Evolutionary conservation across 1,140 invertebrate genomes (phyloP), one percentile per base, ranked within the genome.

Genomic region (Manduca sexta): DNA sequence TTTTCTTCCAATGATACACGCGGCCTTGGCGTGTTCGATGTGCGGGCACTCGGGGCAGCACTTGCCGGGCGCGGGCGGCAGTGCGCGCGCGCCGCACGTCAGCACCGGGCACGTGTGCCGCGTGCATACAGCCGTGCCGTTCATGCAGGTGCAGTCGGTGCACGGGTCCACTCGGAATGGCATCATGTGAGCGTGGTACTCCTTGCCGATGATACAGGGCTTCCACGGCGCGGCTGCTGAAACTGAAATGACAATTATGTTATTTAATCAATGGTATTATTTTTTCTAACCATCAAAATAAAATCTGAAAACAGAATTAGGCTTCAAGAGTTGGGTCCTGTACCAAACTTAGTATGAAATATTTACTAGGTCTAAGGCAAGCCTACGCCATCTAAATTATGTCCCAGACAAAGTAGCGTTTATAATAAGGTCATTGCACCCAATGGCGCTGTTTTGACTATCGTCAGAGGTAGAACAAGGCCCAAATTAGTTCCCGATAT

Each of bases 91-190:
- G 0, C 91, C 87, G 70, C 96, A 97, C 49, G 94, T 92, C 37
- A 97, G 73, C 0, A 94, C 90, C 0, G 95, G 94, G 69, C 96
- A 97, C 1, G 93, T 92, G 52, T 91, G 88, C 5, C 94, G 87
- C 10, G 88, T 84, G 79, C 96, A 98, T 11, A 93, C 86, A 0
- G 92, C 90, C 0, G 93, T 94, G 15, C 93, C 92, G 75, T 93
- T 93, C 31, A 82, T 49, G 66, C 96, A 98, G 1, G 88, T 90
- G 78, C 96, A 98, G 18, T 90, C 89, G 1, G 95, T 96, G 74
- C 95, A 97, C 2, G 91, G 88, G 67, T 97, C 95, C 11, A 92
- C 87, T 17, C 87, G 84, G 58, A 93, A 92, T 11, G 87, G 72
- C 11, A 82, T 76, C 3, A 87, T 88, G 37, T 91, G 86, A 11